Evolutionary conservation across 2,797 vertebrate genomes (phyloP), one percentile per base, ranked within the genome.

Genomic region (Odontamblyopus lacepedii): DNA sequence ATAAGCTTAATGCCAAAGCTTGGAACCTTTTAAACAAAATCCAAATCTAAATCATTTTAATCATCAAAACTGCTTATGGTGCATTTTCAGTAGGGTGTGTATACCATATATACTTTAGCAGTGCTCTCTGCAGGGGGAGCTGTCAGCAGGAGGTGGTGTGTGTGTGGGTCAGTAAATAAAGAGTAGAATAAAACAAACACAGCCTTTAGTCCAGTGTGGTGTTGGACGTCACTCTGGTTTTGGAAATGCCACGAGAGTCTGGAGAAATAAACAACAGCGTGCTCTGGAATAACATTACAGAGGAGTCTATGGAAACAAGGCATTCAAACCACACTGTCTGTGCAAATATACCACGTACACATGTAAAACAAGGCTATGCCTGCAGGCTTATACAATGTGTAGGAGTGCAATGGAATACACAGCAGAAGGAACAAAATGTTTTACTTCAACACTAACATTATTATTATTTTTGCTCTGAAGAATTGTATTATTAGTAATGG

Each of bases 191-290:
- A 3, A 32, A 62, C 73, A 18, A 26, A 75, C 41, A 75, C 16
- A 66, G 50, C 15, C 75, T 82, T 79, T 83, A 78, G 53, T 84
- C 69, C 78, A 64, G 70, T 65, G 60, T 77, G 56, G 55, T 41
- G 11, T 64, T 59, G 63, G 74, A 81, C 76, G 78, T 66, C 44
- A 48, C 41, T 50, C 72, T 67, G 44, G 64, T 60, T 79, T 82
- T 79, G 62, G 67, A 81, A 83, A 86, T 61, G 73, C 72, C 83
- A 83, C 75, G 76, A 68, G 62, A 23, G 30, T 75, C 53, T 71
- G 64, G 75, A 81, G 75, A 82, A 81, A 82, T 84, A 85, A 85
- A 85, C 84, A 84, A 23, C 13, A 0, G 55, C 0, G 41, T 23
- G 5, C 59, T 68, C 63, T 51, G 72, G 69, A 30, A 77, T 75